Conservation (phyloP, 2,888 invertebrate species). For the Stomorhina lunata region DNA sequence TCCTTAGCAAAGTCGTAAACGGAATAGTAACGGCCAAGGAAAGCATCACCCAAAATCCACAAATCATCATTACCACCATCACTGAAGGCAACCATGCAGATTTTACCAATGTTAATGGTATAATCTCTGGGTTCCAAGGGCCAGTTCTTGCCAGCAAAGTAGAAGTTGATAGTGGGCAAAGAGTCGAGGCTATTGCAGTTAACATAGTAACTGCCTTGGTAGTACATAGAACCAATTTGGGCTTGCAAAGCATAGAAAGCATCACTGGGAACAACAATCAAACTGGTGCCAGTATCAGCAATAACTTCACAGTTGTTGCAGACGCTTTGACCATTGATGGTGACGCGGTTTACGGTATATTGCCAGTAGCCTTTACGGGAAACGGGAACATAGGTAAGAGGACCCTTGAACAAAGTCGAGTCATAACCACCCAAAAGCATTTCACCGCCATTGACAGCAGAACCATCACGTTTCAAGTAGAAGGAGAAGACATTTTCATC, state of each 20-base stretch:
- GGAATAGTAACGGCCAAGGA: slow-evolving; percentile 96
- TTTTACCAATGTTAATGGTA: slow-evolving; percentile 81
- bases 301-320: slow-evolving; percentile 92
- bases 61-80: slow-evolving; percentile 87
- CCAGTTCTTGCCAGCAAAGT: slow-evolving; percentile 87
- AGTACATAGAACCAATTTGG: slow-evolving; percentile 37
- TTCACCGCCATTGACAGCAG: slow-evolving; percentile 87
- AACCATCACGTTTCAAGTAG: slow-evolving; percentile 89
- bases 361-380: slow-evolving; percentile 96
- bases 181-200: slow-evolving; percentile 88
- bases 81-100: slow-evolving; percentile 95
- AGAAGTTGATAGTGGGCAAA: slow-evolving; percentile 89
- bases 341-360: slow-evolving; percentile 89
- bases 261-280: slow-evolving; percentile 91
- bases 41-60: slow-evolving; percentile 98
- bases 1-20: slow-evolving; percentile 94
- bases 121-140: slow-evolving; percentile 89
- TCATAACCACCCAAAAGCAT: slow-evolving; percentile 95
- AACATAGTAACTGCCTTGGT: slow-evolving; percentile 81
- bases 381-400: slow-evolving; percentile 86
- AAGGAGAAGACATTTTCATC: slow-evolving; percentile 92
- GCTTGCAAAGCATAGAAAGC: slow-evolving; percentile 81
- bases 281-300: slow-evolving; percentile 96
- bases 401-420: slow-evolving; percentile 87
- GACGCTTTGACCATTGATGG: slow-evolving; percentile 81